Base-by-base conservation (phyloP, 2,888 invertebrate genomes). In the Drosophila cyrtoloma region DNA sequence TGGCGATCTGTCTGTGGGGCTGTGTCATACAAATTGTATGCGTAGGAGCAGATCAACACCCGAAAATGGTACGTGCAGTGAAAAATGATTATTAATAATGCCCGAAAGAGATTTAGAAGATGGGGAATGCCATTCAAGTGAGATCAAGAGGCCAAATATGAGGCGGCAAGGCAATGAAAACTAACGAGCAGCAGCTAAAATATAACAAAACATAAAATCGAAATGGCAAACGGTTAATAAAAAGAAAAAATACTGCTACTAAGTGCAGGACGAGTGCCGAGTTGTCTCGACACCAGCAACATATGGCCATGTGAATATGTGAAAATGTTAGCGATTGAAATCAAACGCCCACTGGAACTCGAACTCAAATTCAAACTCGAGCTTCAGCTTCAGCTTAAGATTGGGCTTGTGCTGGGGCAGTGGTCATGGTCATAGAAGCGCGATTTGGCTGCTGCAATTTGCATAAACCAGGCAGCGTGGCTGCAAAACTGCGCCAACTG, bases 91-190 rank as follows among this genome's bases (percentile, higher is more conserved):
- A 80, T 88, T 73, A 84, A 83, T 86, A 86, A 83, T 89, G 78
- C 64, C 53, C 56, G 51, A 58, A n/a, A 42, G 50, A 57, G 77
- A 77, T 60, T 63, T 39, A 32, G 14, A 7, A 30, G 32, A 28
- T 26, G 69, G 58, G 32, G 53, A 51, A 63, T 56, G 44, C 58
- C 55, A 56, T 72, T 59, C 59, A 44, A 67, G 62, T 47, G 61
- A 82, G 86, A 86, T 89, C 90, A 86, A 83, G 79, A 90, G 89
- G 91, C 89, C 89, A 86, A 82, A 90, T 89, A 89, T 90, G 89
- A 89, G 65, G 68, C 56, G 60, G 58, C 32, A 32, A 81, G 62
- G 72, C 79, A 84, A 90, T 89, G 77, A 90, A 86, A 90, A 86
- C 78, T 87, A 87, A 87, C 91, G 91, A 90, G 89, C 79, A 62